phyloP scores from a whole-genome alignment of 2,113 vertebrate species.

The Sorex fumeus region DNA sequence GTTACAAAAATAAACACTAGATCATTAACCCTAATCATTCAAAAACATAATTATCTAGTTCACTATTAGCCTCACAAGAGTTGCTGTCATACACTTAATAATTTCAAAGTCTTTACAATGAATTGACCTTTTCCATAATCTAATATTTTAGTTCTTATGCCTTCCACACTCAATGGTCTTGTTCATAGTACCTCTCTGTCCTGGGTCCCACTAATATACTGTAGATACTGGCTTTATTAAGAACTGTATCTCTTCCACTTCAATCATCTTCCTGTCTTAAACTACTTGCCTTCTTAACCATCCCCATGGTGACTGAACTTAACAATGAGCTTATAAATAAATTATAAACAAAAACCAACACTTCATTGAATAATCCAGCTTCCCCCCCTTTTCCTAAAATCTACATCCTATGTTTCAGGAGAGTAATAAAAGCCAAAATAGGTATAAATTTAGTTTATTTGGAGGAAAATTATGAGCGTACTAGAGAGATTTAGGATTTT shows the following conservation, averaged over 20 bases:
- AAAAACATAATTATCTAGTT: not conserved
- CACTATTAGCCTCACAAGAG: not conserved
- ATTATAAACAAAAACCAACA: not conserved
- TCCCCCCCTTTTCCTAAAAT: not conserved
- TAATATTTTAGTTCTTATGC: not conserved
- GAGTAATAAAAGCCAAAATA: not conserved
- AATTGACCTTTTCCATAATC: not conserved
- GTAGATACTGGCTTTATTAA: not conserved
- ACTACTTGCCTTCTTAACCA: not conserved
- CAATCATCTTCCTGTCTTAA: not conserved
- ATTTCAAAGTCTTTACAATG: conserved; percentile 1
- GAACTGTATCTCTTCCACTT: not conserved
- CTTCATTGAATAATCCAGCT: not conserved
- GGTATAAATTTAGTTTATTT: not conserved
- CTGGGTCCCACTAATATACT: not conserved
- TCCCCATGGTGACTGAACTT: not conserved
- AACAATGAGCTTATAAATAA: not conserved
- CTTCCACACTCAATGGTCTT: not conserved
- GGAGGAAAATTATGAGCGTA: not conserved
- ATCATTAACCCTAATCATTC: not conserved
- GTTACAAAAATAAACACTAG: not conserved
- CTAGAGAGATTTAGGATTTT: not conserved
- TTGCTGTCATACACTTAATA: not conserved
- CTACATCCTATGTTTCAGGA: not conserved
- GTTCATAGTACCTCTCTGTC: not conserved